Evolutionary conservation across 1,140 invertebrate genomes (phyloP).

Genomic region (Chymomyza costata): DNA sequence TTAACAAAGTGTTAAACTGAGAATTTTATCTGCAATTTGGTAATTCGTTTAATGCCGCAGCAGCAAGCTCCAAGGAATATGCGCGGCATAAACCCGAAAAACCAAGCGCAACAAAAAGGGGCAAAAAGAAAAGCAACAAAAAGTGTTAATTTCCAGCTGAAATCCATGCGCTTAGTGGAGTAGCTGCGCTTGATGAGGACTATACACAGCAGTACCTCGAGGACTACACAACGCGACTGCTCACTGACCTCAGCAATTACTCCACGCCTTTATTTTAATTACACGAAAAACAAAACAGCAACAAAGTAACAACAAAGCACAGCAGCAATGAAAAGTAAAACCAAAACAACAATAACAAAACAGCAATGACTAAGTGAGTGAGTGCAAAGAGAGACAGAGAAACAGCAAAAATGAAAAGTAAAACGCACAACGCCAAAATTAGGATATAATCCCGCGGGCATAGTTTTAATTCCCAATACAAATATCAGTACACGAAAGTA

Average conservation of each 20-base stretch:
- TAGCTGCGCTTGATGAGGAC: constrained; percentile 16
- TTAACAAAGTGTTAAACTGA: constrained; percentile 73
- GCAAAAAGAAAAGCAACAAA: constrained; percentile 32
- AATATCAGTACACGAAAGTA: constrained; percentile 72
- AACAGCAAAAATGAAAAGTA: constrained; percentile 23
- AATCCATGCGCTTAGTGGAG: constrained; percentile 55
- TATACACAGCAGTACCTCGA: not conserved
- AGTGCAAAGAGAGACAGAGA: constrained; percentile 20
- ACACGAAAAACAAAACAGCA: constrained; percentile 62
- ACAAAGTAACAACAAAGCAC: no score
- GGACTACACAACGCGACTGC: constrained; percentile 29
- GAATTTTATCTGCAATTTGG: constrained; percentile 71
- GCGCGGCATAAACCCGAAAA: constrained; percentile 13
- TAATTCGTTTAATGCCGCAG: constrained; percentile 35
- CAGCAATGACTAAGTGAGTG: not conserved
- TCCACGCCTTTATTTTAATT: constrained; percentile 74
- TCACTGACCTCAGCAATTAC: constrained; percentile 71
- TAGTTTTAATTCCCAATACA: constrained; percentile 74
- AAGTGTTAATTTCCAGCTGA: constrained; percentile 63
- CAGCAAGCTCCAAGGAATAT: constrained; percentile 53
- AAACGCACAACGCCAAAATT: constrained; percentile 51
- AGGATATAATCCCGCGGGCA: constrained; percentile 69
- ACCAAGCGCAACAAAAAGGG: not conserved
- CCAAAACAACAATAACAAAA: no score
- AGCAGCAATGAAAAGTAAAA: constrained; percentile 63